Base-by-base conservation (phyloP, 1,140 invertebrate genomes). In the Drosophila burlai region DNA sequence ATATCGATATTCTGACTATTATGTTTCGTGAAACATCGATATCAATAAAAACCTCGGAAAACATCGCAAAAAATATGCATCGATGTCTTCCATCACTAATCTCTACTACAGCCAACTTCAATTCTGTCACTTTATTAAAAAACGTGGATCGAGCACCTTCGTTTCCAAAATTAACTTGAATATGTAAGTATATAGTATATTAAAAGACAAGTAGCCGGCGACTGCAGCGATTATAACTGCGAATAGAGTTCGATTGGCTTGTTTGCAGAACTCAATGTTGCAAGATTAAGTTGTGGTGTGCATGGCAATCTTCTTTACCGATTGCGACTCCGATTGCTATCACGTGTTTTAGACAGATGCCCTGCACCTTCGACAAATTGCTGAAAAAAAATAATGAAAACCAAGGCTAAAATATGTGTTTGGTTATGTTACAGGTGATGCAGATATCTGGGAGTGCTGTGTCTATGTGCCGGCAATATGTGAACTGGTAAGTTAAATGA, bases 171-270 rank as follows among this genome's bases (percentile, higher is more conserved):
- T 24, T 9, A 13, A 16, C 0, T 0, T 15, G 0, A 47, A 38
- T 26, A 67, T 76, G 65, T 63, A 55, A 58, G 63, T 67, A 59
- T 7, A 18, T 11, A 15, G 16, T 38, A 16, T n/a, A 7, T 31
- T 2, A 7, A 21, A 45, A 13, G 5, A 26, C 8, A 11, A 54
- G 34, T 36, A 38, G 49, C 4, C 16, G 2, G 36, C 45, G 24
- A 62, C 69, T 80, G 82, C 91, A 91, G 62, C 77, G 24, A 63
- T 64, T 92, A 92, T 92, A 92, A 92, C 86, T 92, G 78, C 65
- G 49, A 45, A 62, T 73, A 57, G 50, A 64, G 81, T 65, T 49
- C 45, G 6, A 42, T 7, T 67, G 26, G 55, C 69, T 64, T 72
- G 49, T 75, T 79, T 73, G 71, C 81, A 89, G 84, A 89, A 89